Evolutionary conservation across 53 echinoderm and acorn worm genomes (phyloP), one percentile per base, ranked within the genome.

Genomic region (Crossaster papposus): DNA sequence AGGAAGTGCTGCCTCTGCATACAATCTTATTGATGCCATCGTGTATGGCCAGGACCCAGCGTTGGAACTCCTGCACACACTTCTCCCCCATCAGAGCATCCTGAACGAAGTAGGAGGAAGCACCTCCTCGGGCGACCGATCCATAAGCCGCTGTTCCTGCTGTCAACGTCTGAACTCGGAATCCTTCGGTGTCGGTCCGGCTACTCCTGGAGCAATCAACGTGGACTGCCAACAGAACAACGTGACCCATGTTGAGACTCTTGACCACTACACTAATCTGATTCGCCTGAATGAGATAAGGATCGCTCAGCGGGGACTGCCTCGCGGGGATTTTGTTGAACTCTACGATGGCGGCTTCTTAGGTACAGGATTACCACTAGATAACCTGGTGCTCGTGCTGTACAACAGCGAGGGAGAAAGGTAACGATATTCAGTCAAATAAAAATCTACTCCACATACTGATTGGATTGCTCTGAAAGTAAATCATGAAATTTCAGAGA

Each of bases 281-380:
- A 29, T 98, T 30, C 86, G 98, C 30, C 94, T 98, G 65, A 96
- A 93, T 88, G 98, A 98, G 79, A 78, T 95, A 13, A 90, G 94
- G 82, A 75, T 90, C 18, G 88, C 86, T 23, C 78, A 55, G 24
- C 73, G 9, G n/a, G 91, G 77, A 2, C 6, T 64, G 14, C 34
- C 54, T 26, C 87, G 78, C 3, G 95, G 95, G 18, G 92, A 94
- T 32, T 94, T 87, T 81, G 82, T 94, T 51, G 94, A 94, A 50
- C 80, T 94, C 52, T 94, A 88, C 37, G 92, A 92, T 79, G 88
- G 82, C 0, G 94, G 94, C 15, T 90, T 86, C 53, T 82, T 88
- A 30, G 93, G 92, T 11, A 70, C 82, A 14, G 82, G 74, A 6
- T 79, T 93, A 14, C 72, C 85, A 38, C 89, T 95, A 44, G 77